Evolutionary conservation across 2,888 invertebrate species (phyloP).

Genomic region (Notodonta dromedarius): DNA sequence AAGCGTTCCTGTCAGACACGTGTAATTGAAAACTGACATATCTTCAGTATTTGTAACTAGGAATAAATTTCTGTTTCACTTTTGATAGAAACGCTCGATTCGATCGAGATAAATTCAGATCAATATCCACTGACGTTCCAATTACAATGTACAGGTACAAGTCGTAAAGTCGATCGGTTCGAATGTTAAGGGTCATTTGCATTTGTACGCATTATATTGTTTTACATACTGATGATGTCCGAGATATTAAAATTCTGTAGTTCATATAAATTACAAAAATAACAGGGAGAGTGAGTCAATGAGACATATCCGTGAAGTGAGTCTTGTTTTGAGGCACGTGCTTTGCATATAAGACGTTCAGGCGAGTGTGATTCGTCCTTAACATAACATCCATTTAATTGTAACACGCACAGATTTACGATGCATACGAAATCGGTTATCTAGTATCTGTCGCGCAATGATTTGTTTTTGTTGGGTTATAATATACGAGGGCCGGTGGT

Average conservation of each 20-base stretch:
- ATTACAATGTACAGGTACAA: slow-evolving; percentile 66
- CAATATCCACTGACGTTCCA: slow-evolving; percentile 76
- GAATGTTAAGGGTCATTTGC: slow-evolving; percentile 39
- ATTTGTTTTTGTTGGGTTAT: slow-evolving; percentile 63
- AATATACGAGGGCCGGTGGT: slow-evolving; percentile 48
- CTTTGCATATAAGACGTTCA: background rate
- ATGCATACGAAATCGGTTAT: slow-evolving; percentile 65
- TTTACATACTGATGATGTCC: background rate
- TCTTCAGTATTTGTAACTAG: slow-evolving; percentile 43
- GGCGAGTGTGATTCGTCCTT: slow-evolving; percentile 30
- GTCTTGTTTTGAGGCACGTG: no score
- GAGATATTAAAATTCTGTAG: no score
- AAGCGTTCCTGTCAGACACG: slow-evolving; percentile 30
- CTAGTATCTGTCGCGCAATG: slow-evolving; percentile 63
- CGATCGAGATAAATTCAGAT: slow-evolving; percentile 74
- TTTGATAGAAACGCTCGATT: slow-evolving; percentile 53
- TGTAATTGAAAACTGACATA: slow-evolving; percentile 44
- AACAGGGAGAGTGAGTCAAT: no score
- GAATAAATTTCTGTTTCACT: slow-evolving; percentile 51
- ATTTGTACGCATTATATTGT: slow-evolving; percentile 18
- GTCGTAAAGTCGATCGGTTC: slow-evolving; percentile 50
- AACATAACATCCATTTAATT: slow-evolving; percentile 59
- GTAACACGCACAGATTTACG: slow-evolving; percentile 68
- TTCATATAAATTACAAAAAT: no score
- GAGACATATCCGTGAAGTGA: no score